Percentiles rank a stretch among this genome's conserved stretches.
Conservation (phyloP, 2,113 vertebrate species). For the Entelurus aequoreus region DNA sequence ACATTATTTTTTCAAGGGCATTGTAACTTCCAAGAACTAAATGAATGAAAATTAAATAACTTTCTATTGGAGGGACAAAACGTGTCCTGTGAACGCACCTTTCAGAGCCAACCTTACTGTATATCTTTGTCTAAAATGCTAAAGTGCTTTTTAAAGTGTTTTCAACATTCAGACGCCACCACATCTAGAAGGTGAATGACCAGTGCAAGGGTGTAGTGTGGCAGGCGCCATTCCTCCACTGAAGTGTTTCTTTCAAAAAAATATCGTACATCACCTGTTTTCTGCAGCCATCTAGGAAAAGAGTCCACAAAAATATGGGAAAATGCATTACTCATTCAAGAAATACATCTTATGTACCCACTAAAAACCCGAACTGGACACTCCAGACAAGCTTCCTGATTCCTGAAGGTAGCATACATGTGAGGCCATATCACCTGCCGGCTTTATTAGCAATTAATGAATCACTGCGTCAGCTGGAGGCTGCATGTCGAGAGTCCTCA, state of each 20-base stretch:
- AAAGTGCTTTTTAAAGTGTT: too few species aligned
- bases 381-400: slow-evolving; percentile 25
- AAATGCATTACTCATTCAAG: slow-evolving; percentile 35
- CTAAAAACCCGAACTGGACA: slow-evolving; percentile 29
- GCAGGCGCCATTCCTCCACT: background rate
- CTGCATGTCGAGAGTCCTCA: slow-evolving; percentile 18
- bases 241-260: slow-evolving; percentile 22
- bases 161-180: background rate
- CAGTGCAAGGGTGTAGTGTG: slow-evolving; percentile 13
- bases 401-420: slow-evolving; percentile 44
- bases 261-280: slow-evolving; percentile 8
- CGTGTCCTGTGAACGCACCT: too few species aligned
- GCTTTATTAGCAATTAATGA: slow-evolving; percentile 35
- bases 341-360: slow-evolving; percentile 17
- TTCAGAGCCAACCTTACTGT: too few species aligned
- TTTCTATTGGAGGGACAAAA: too few species aligned
- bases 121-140: too few species aligned
- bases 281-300: slow-evolving; percentile 27
- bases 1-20: background rate
- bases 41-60: too few species aligned
- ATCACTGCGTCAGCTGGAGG: slow-evolving; percentile 16
- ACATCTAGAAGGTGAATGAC: background rate
- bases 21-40: too few species aligned
- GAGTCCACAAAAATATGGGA: slow-evolving; percentile 23
- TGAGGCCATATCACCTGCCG: slow-evolving; percentile 25